Evolutionary conservation across 2,113 vertebrate species (phyloP).

Genomic region (Nematolebias whitei): DNA sequence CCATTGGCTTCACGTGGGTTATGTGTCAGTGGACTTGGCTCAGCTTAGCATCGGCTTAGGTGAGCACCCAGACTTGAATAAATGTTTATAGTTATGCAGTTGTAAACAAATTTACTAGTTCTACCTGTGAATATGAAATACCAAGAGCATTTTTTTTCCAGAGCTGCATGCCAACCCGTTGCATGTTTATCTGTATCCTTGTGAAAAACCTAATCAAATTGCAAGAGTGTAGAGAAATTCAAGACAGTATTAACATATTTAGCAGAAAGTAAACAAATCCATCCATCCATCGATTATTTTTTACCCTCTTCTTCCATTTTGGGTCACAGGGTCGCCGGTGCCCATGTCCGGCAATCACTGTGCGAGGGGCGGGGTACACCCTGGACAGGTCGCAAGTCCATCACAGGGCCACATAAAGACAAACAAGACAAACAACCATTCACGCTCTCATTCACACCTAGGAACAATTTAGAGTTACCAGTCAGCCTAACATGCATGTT

Average conservation of each 20-base stretch:
- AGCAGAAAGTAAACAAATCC: too few relatives aligned
- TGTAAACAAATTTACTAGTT: conserved; percentile 38
- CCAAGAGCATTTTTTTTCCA: conserved; percentile 11
- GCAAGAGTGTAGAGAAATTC: not conserved
- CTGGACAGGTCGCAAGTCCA: too few relatives aligned
- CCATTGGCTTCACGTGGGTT: conserved; percentile 48
- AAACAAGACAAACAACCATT: too few relatives aligned
- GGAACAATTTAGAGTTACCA: too few relatives aligned
- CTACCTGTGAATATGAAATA: conserved; percentile 33
- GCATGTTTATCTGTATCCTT: conserved; percentile 11
- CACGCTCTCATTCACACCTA: too few relatives aligned
- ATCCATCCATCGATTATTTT: too few relatives aligned
- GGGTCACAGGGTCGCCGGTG: too few relatives aligned
- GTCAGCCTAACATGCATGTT: too few relatives aligned
- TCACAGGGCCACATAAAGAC: too few relatives aligned
- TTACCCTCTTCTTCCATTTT: too few relatives aligned
- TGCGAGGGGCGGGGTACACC: too few relatives aligned
- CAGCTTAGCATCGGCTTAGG: conserved; percentile 4
- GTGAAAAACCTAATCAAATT: not conserved
- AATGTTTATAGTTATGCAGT: conserved; percentile 10
- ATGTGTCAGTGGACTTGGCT: conserved; percentile 57
- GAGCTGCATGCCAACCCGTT: conserved; percentile 11
- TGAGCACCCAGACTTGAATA: not conserved
- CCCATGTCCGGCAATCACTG: too few relatives aligned
- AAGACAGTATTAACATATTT: not conserved